Percentiles rank a stretch among this genome's conserved stretches.
These are phyloP conservation scores for Yponomeuta malinellus DNA, from an alignment of 2,888 invertebrate species.

Conservation along the genomic window DNA sequence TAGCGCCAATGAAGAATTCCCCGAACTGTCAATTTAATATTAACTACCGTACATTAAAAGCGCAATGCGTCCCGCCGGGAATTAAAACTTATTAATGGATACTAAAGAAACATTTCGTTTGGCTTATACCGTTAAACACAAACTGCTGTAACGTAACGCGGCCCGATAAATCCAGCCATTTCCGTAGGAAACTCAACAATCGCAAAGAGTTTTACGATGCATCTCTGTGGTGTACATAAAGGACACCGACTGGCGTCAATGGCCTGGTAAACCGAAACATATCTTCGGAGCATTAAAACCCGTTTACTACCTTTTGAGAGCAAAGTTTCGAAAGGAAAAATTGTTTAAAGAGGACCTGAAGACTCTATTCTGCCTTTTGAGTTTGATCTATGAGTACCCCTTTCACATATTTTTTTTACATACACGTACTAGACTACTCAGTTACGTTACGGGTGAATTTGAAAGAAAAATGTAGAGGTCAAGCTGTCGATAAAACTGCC, in stretches of 20 bases:
- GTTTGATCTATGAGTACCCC: too few species aligned
- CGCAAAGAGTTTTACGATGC: background rate
- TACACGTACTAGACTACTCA: too few species aligned
- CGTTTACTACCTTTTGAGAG: too few species aligned
- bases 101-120: constrained; percentile 1
- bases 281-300: too few species aligned
- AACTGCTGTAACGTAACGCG: background rate
- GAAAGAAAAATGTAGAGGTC: too few species aligned
- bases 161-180: background rate
- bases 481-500: too few species aligned
- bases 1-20: background rate
- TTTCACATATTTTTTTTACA: too few species aligned
- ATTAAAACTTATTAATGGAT: constrained; percentile 1
- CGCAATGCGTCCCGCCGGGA: background rate
- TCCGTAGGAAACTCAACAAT: background rate
- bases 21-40: background rate
- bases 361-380: too few species aligned
- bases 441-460: too few species aligned
- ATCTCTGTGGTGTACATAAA: background rate
- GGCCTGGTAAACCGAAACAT: background rate
- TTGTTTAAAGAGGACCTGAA: too few species aligned
- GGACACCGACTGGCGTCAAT: background rate
- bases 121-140: background rate
- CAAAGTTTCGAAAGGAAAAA: too few species aligned
- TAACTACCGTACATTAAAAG: background rate